A percentile compares a stretch with the other conserved stretches of the same genome.
phyloP scores from a whole-genome alignment of 2,113 vertebrate species.

The Oreochromis spilurus region DNA sequence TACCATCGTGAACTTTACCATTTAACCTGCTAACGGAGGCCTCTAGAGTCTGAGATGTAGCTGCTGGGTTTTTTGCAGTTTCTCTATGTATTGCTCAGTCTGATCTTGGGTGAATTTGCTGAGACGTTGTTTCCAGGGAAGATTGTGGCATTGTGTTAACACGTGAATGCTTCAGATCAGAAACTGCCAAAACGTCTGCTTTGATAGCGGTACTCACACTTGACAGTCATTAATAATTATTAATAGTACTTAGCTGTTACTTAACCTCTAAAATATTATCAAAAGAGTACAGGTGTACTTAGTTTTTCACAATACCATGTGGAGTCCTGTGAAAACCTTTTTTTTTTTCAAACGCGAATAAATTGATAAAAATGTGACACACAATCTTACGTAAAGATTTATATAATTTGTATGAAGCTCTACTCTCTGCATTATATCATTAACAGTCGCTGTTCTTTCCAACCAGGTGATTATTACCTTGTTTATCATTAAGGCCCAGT shows the following conservation, averaged over 20 bases:
- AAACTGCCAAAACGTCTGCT: not conserved
- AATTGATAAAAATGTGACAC: not conserved
- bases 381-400: not conserved
- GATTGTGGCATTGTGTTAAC: not conserved
- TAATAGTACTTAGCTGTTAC: not conserved
- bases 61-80: not conserved
- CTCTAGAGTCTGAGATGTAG: not conserved
- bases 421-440: not conserved
- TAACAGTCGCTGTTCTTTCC: not conserved
- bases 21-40: not conserved
- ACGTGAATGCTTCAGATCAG: not conserved
- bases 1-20: not conserved
- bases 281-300: not conserved
- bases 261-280: not conserved
- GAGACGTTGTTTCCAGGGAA: not conserved
- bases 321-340: not conserved
- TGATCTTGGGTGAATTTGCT: not conserved
- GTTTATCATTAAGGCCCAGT: constrained; percentile 84
- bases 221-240: not conserved
- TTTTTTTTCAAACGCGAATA: rapidly evolving
- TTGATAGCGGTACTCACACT: not conserved
- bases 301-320: not conserved
- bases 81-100: not conserved
- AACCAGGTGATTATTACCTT: constrained; percentile 64
- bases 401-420: not conserved